phyloP scores from a whole-genome alignment of 1,140 invertebrate genomes.

The Calephelis nemesis region DNA sequence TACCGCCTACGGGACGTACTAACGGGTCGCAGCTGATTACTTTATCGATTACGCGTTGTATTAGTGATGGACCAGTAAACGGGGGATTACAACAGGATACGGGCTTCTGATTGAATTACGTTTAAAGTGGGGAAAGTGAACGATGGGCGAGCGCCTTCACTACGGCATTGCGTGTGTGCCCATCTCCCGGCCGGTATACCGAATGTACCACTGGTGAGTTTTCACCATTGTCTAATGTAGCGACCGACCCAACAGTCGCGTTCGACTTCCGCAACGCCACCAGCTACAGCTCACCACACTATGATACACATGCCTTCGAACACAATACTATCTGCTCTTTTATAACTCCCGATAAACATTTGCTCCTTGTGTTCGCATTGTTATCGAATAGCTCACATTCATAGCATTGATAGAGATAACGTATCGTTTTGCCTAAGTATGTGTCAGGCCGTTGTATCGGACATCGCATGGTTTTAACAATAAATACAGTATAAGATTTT shows the following conservation, averaged over 20 bases:
- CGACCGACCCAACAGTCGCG: no score
- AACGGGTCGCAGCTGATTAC: no score
- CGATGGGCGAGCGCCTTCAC: not conserved
- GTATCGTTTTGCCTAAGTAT: slow-evolving; percentile 26
- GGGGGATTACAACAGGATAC: slow-evolving; percentile 44
- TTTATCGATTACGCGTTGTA: not conserved
- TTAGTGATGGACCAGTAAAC: slow-evolving; percentile 18
- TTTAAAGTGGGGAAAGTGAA: slow-evolving; percentile 34
- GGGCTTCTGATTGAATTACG: slow-evolving; percentile 60
- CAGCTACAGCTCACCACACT: no score
- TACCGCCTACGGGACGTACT: no score
- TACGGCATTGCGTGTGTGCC: no score
- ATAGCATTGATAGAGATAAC: slow-evolving; percentile 42
- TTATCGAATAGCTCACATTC: slow-evolving; percentile 47
- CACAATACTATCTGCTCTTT: slow-evolving; percentile 39
- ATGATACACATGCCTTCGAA: slow-evolving; percentile 14
- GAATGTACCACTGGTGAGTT: no score
- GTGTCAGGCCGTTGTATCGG: no score
- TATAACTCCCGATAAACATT: slow-evolving; percentile 40
- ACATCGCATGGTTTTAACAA: no score
- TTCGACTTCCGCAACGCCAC: no score
- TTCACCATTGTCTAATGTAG: no score
- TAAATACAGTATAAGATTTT: no score
- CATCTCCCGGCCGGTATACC: no score
- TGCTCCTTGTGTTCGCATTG: slow-evolving; percentile 40